Base-by-base conservation (phyloP, 1,140 invertebrate species). In the Drosophila ambigua region DNA sequence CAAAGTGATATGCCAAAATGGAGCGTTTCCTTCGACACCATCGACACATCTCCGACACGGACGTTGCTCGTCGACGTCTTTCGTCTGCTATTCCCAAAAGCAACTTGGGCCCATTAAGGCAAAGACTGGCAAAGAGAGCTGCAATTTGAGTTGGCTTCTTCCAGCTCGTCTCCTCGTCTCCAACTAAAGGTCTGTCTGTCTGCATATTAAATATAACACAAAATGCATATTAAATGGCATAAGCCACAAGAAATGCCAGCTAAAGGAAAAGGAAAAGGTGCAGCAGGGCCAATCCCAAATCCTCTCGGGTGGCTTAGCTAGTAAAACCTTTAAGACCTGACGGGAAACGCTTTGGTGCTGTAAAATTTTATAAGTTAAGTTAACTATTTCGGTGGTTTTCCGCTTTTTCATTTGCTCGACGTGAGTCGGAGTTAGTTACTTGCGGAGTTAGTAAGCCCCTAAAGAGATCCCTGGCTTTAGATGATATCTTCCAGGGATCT, bases 171-270 rank as follows among this genome's bases (percentile, higher is more conserved):
- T 64, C 48, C 45, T 11, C 62, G 31, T 51, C 59, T 57, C 35
- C 31, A 3, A 28, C 26, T 28, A 28, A 28, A 28, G 26, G 31
- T 31, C 64, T 54, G 48, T 77, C 57, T 64, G 55, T 85, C 74
- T 85, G 82, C 82, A 85, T 85, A 90, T 90, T 90, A 90, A 90
- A 90, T 90, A 90, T 90, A 80, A 90, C 82, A 87, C 87, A 90
- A 90, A 90, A 90, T 90, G 81, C 87, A 90, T 90, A 90, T 90
- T 90, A 90, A 90, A 90, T 90, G 81, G 73, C 82, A 83, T 87
- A 87, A 87, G 82, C 82, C 83, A 88, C 72, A 65, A 65, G 78
- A 77, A 82, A 64, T 69, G 72, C 67, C 67, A 76, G 41, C 54
- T 44, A 13, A 31, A 44, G 20, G 53, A 13, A 23, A 24, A 15